These are phyloP conservation scores for Pocillopora damicornis DNA, from an alignment of 64 coral and sea anemone genomes.

Conservation along the genomic window DNA sequence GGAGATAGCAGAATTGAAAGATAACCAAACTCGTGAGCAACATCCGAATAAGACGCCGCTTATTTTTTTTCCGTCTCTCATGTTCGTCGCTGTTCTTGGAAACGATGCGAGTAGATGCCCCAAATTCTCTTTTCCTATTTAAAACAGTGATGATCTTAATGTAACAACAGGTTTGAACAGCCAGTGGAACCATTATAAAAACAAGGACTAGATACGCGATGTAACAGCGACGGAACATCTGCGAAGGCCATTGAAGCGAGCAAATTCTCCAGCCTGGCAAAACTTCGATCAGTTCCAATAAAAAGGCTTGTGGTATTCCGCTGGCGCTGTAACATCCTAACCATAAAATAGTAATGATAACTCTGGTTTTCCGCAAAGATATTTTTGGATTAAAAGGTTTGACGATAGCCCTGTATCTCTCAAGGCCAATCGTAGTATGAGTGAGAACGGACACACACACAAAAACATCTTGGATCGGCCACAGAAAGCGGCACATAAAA, in stretches of 20 bases:
- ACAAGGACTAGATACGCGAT: constrained; percentile 34
- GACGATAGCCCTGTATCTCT: constrained; percentile 73
- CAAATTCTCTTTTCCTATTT: constrained; percentile 42
- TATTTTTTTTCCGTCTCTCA: constrained; percentile 4
- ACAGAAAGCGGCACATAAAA: constrained; percentile 61
- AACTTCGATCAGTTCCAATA: not conserved
- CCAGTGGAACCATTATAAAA: constrained; percentile 35
- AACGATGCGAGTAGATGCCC: constrained; percentile 22
- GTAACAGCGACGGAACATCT: constrained; percentile 41
- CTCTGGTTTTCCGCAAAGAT: constrained; percentile 43
- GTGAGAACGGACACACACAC: constrained; percentile 70
- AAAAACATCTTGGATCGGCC: constrained; percentile 72
- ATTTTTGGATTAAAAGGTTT: constrained; percentile 66
- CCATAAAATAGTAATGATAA: constrained; percentile 50
- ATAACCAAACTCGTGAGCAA: constrained; percentile 38
- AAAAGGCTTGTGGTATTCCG: constrained; percentile 55
- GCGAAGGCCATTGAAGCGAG: constrained; percentile 20
- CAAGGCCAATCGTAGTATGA: constrained; percentile 71
- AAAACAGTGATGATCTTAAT: constrained; percentile 12
- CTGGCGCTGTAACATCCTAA: constrained; percentile 46
- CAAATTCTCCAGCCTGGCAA: not conserved
- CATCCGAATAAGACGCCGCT: constrained; percentile 53
- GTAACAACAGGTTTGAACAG: constrained; percentile 34
- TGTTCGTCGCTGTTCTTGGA: constrained; percentile 1
- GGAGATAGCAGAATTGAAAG: constrained; percentile 65